Evolutionary conservation across 1,140 invertebrate species (phyloP).

Genomic region (Stegodyphus dumicola): DNA sequence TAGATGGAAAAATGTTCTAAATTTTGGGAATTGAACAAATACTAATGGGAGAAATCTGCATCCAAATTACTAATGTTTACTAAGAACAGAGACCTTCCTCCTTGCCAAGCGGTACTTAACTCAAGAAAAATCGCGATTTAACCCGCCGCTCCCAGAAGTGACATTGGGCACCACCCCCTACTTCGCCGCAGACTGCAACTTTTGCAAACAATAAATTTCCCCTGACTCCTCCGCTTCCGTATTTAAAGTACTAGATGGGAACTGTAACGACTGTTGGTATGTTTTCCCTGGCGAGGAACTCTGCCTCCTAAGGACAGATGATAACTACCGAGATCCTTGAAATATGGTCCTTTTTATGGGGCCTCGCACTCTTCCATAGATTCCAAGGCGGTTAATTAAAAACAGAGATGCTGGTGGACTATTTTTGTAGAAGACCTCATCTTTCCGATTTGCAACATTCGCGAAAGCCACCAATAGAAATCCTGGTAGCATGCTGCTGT

Average conservation of each 20-base stretch:
- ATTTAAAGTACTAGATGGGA: constrained; percentile 42
- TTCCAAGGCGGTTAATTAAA: constrained; percentile 35
- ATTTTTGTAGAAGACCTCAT: constrained; percentile 23
- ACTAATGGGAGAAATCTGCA: too few relatives aligned
- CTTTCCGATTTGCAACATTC: background rate
- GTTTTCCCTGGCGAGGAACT: constrained; percentile 5
- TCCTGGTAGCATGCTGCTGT: background rate
- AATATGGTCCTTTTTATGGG: constrained; percentile 29
- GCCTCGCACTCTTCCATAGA: background rate
- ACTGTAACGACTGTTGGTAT: constrained; percentile 25
- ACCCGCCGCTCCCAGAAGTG: background rate
- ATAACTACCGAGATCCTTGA: constrained; percentile 31
- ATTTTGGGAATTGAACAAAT: too few relatives aligned
- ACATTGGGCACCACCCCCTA: background rate
- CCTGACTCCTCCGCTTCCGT: constrained; percentile 2
- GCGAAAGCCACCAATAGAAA: too few relatives aligned
- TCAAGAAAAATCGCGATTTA: background rate
- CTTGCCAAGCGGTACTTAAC: too few relatives aligned
- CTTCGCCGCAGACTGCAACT: background rate
- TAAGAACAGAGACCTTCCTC: too few relatives aligned
- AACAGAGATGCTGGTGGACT: constrained; percentile 17
- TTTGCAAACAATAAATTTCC: constrained; percentile 32
- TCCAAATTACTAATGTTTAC: too few relatives aligned
- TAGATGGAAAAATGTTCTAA: too few relatives aligned
- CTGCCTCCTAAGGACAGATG: constrained; percentile 9